phyloP scores from a whole-genome alignment of 2,113 vertebrate genomes.

The Thinocorus orbignyianus region DNA sequence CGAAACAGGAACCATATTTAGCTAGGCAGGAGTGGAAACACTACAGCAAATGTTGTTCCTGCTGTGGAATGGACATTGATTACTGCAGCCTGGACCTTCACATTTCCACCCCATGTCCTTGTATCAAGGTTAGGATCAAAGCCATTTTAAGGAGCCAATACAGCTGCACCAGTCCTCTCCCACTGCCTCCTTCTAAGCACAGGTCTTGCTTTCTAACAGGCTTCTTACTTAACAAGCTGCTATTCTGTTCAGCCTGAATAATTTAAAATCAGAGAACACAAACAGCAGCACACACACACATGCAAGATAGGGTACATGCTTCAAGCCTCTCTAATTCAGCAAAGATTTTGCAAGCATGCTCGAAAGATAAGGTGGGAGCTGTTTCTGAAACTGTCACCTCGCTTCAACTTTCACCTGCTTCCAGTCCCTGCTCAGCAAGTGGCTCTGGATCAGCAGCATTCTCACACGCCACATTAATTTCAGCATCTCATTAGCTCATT shows the following conservation, averaged over 20 bases:
- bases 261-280: not conserved
- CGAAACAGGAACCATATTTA: not conserved
- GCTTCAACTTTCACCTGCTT: not conserved
- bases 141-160: not conserved
- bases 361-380: not conserved
- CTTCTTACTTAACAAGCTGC: not conserved
- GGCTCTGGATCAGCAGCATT: accelerated
- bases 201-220: not conserved
- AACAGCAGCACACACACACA: not conserved
- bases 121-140: not conserved
- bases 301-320: not conserved
- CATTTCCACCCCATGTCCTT: not conserved
- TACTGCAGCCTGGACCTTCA: not conserved
- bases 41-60: not conserved
- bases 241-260: not conserved
- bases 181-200: not conserved
- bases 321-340: not conserved
- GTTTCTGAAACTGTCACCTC: not conserved
- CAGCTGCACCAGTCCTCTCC: not conserved
- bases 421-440: not conserved
- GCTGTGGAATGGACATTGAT: not conserved
- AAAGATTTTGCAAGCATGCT: not conserved
- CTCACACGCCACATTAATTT: not conserved
- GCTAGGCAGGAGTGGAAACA: not conserved
- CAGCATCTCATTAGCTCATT: not conserved